Evolutionary conservation across 2,888 invertebrate species (phyloP).

Genomic region (Hartigia nigra): DNA sequence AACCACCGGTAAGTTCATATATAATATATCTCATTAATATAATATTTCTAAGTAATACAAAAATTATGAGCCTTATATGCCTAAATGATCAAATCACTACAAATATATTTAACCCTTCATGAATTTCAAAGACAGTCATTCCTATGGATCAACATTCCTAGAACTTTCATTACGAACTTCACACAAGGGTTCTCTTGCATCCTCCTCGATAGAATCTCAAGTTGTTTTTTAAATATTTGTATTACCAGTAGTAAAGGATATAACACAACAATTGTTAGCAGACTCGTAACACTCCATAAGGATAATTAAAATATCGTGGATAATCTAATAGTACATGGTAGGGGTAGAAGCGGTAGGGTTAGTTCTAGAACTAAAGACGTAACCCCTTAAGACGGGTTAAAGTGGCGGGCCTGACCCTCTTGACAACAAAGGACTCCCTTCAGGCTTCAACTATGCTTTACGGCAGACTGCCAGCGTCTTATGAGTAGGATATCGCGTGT

Average conservation of each 20-base stretch:
- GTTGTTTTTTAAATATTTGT: background rate
- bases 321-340: background rate
- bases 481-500: constrained; percentile 63
- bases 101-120: constrained; percentile 15
- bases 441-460: constrained; percentile 55
- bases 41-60: background rate
- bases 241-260: background rate
- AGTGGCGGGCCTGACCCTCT: constrained; percentile 61
- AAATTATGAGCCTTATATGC: constrained; percentile 7
- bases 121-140: constrained; percentile 5
- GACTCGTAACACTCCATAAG: background rate
- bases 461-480: constrained; percentile 49
- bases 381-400: constrained; percentile 60
- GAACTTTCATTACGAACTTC: background rate
- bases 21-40: background rate
- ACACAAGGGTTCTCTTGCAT: background rate
- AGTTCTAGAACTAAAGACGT: constrained; percentile 20
- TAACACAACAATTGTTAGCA: background rate
- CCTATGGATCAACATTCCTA: background rate
- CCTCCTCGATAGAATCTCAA: background rate
- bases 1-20: constrained; percentile 56
- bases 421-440: constrained; percentile 65
- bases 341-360: background rate
- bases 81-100: constrained; percentile 16
- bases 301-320: background rate